These are phyloP conservation scores for Aix galericulata DNA, from an alignment of 2,113 vertebrate species.

Conservation along the genomic window DNA sequence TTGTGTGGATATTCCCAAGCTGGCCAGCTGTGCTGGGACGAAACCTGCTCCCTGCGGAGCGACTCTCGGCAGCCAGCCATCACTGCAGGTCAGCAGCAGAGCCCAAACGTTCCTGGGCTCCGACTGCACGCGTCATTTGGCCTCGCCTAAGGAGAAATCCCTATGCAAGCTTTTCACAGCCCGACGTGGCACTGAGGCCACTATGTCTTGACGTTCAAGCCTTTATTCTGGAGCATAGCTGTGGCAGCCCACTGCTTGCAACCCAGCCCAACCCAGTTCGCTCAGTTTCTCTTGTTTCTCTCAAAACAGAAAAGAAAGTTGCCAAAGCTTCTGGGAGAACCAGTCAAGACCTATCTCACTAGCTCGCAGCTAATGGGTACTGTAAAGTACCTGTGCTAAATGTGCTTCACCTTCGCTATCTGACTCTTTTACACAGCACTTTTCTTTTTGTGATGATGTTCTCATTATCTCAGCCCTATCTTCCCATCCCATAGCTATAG, in stretches of 20 bases:
- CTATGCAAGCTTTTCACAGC: background rate
- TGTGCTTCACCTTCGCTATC: slow-evolving; percentile 53
- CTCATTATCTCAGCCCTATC: slow-evolving; percentile 55
- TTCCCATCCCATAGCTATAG: slow-evolving; percentile 51
- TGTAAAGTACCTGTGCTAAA: slow-evolving; percentile 25
- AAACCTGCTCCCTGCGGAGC: background rate
- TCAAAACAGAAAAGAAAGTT: slow-evolving; percentile 37
- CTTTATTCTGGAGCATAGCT: fast-evolving
- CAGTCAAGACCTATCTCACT: slow-evolving; percentile 64
- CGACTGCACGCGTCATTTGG: background rate
- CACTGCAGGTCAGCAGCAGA: background rate
- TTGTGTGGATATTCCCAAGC: background rate
- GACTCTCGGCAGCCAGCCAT: fast-evolving
- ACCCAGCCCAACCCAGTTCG: background rate
- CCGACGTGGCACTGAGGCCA: background rate
- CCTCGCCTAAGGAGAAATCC: background rate
- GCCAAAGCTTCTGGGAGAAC: slow-evolving; percentile 57
- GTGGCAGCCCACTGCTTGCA: background rate
- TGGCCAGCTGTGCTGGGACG: background rate
- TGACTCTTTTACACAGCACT: slow-evolving; percentile 45
- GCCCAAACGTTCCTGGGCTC: fast-evolving
- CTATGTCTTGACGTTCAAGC: background rate
- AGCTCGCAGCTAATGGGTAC: slow-evolving; percentile 38
- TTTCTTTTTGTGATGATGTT: slow-evolving; percentile 50
- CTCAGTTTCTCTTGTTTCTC: slow-evolving; percentile 36